Evolutionary conservation across 1,140 invertebrate genomes (phyloP), one percentile per base, ranked within the genome.

Genomic region (Leptonema lineaticorne): DNA sequence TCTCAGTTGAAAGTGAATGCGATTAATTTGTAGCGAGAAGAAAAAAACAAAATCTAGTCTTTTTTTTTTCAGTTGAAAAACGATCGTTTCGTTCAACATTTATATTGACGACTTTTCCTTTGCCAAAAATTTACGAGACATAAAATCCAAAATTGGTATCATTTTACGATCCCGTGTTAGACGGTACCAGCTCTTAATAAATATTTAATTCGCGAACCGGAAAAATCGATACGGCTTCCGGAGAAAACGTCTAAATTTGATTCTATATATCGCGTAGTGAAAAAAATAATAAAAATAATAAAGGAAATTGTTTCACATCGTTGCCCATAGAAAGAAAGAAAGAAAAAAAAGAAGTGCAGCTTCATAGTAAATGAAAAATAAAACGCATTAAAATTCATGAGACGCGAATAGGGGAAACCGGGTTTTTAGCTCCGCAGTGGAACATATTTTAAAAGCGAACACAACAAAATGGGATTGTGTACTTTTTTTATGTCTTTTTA

Each of bases 161-260:
- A 8, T 26, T 53, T 53, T 26, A 53, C 22, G 8, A 24, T 53
- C 27, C 9, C 50, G 50, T 53, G 24, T 53, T 53, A 20, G 50
- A 53, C 50, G 22, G 50, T 53, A 53, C 50, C 50, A 53, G 27
- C 18, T 14, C 50, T 26, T n/a, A n/a, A 53, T 53, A 53, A 53
- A 53, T 26, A 26, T 53, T 53, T 53, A 53, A 53, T 22, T 53
- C 18, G n/a, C n/a, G n/a, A n/a, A n/a, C n/a, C n/a, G n/a, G n/a
- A 18, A 53, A 53, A 53, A 53, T 53, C 50, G 50, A 53, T 53
- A 53, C 22, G 8, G 14, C 18, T 26, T 53, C 27, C 50, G 27
- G 27, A 14, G 50, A 26, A 11, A 26, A 53, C 50, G 22, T 48
- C 9, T 14, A 41, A 41, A 41, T 41, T 41, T 14, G 16, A 41